Evolutionary conservation across 2,888 invertebrate genomes (phyloP).

Genomic region (Trissoscelio sp.): DNA sequence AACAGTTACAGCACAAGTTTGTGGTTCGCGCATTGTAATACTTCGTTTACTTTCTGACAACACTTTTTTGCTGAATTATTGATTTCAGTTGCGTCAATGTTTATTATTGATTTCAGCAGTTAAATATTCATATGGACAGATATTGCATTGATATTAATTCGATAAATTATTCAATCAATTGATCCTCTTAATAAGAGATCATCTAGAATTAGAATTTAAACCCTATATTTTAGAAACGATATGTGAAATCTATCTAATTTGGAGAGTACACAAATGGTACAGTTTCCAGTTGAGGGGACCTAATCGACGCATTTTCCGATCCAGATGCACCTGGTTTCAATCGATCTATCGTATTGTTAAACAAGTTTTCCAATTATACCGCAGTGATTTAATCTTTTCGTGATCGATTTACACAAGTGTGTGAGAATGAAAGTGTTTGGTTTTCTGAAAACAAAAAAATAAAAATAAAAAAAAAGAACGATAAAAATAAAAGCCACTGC

Average conservation of each 20-base stretch:
- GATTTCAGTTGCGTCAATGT: background rate
- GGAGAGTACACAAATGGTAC: background rate
- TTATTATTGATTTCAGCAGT: no score
- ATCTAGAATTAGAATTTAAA: conserved; percentile 1
- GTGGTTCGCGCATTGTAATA: background rate
- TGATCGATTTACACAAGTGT: conserved; percentile 15
- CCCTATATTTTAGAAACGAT: conserved; percentile 2
- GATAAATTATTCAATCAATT: background rate
- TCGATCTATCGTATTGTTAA: conserved; percentile 19
- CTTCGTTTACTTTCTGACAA: background rate
- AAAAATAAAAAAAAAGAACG: background rate
- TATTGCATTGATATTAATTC: no score
- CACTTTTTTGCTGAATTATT: background rate
- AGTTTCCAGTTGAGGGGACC: conserved; percentile 9
- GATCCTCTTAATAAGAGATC: background rate
- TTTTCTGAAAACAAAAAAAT: conserved; percentile 1
- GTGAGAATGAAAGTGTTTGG: conserved; percentile 12
- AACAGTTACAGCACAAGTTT: no score
- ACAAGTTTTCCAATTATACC: conserved; percentile 38
- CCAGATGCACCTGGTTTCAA: background rate
- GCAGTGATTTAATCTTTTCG: conserved; percentile 21
- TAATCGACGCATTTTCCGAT: conserved; percentile 18
- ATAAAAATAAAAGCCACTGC: background rate
- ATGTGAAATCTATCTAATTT: conserved; percentile 24
- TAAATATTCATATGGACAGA: no score